Conservation (phyloP, 2,113 vertebrate species). For the Ammodytes marinus region DNA sequence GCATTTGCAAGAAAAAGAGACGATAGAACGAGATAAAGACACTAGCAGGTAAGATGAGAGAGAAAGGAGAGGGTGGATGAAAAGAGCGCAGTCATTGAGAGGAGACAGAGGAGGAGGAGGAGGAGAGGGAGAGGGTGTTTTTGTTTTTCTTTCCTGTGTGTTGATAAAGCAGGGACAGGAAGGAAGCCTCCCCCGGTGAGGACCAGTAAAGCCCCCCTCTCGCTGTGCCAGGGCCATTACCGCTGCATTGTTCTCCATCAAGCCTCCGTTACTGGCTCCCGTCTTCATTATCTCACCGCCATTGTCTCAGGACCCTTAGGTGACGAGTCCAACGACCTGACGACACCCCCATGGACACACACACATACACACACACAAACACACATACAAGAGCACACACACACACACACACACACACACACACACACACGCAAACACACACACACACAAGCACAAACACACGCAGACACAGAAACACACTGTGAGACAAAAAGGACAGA, state of each 20-base stretch:
- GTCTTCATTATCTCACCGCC: slow-evolving; percentile 68
- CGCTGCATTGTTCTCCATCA: slow-evolving; percentile 70
- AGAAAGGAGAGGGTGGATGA: not conserved
- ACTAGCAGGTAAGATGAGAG: not conserved
- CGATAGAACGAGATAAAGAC: not conserved
- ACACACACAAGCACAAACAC: slow-evolving; percentile 36
- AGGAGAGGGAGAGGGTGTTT: slow-evolving; percentile 14
- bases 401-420: slow-evolving; percentile 37
- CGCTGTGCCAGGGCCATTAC: slow-evolving; percentile 64
- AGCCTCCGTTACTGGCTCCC: slow-evolving; percentile 41
- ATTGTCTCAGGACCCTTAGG: slow-evolving; percentile 68
- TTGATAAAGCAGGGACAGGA: slow-evolving; percentile 75
- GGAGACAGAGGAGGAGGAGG: not conserved
- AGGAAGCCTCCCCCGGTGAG: slow-evolving; percentile 65
- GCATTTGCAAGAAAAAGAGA: not conserved
- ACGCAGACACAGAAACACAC: slow-evolving; percentile 16
- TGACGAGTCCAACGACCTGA: slow-evolving; percentile 67
- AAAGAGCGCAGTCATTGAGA: slow-evolving; percentile 22
- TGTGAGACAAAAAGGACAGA: slow-evolving; percentile 38
- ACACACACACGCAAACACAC: slow-evolving; percentile 28
- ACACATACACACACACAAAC: slow-evolving; percentile 12
- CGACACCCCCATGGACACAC: slow-evolving; percentile 23
- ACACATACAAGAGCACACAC: not conserved
- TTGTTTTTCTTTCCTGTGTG: slow-evolving; percentile 72
- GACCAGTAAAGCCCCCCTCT: slow-evolving; percentile 59